Base-by-base conservation (phyloP, 2,888 invertebrate genomes). In the Chelonus formosanus region DNA sequence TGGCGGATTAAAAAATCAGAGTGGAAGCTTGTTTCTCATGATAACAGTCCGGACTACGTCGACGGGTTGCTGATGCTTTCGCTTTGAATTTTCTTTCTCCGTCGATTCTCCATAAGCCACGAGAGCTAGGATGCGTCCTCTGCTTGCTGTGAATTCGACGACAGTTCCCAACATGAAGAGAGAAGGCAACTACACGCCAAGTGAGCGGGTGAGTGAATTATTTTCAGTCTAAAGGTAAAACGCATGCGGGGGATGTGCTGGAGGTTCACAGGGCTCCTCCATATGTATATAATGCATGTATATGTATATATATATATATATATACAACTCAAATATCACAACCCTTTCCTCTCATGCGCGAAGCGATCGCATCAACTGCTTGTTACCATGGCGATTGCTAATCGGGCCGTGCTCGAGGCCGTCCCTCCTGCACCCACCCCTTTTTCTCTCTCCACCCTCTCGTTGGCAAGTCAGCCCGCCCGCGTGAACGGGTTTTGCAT, bases 341-440 rank as follows among this genome's bases (percentile, higher is more conserved):
- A 76, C 80, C 76, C 77, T 77, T 76, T 78, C 74, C 79, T 78
- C 80, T 77, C 81, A 77, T 79, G 80, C 80, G 80, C 76, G 73
- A 82, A 80, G 83, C 84, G 86, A 86, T 86, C 85, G 86, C 85
- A 86, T 87, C 86, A 87, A 86, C 86, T 84, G 85, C 84, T 85
- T 86, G 87, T 87, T 87, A 85, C 87, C 87, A 87, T 87, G 86
- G 87, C 85, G 86, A 87, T 86, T 86, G 87, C 86, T 87, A 86
- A 87, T 86, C 86, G 85, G 83, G 82, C 84, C 84, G 84, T 84
- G 84, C 84, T 81, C 80, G 80, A 80, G 81, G 79, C 78, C 79
- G 75, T 75, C 80, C 80, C 79, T 81, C 82, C 62, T 62, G 58
- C 53, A 54, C 67, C 45, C 57, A 52, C 52, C 67, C 58, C 58